Evolutionary conservation across 2,888 invertebrate genomes (phyloP).

Genomic region (Synergus umbraculus): DNA sequence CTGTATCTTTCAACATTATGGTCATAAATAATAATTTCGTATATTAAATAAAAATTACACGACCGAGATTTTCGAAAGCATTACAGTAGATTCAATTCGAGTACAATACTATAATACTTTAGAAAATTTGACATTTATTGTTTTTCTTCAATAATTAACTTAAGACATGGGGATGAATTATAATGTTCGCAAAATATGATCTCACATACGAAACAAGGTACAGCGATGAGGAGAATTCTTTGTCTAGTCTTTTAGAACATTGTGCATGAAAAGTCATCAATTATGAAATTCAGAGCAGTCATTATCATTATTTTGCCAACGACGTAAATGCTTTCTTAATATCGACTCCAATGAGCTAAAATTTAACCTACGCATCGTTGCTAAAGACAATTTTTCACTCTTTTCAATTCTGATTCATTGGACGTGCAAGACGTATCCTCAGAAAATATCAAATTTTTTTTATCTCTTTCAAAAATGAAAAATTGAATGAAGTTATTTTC

Average conservation of each 20-base stretch:
- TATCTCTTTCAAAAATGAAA: not conserved
- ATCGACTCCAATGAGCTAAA: constrained; percentile 24
- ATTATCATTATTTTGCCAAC: constrained; percentile 44
- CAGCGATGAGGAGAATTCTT: constrained; percentile 14
- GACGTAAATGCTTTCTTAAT: constrained; percentile 56
- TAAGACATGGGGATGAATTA: constrained; percentile 43
- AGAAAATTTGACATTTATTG: constrained; percentile 66
- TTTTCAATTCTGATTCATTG: constrained; percentile 13
- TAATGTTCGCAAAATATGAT: constrained; percentile 36
- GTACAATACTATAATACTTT: constrained; percentile 67
- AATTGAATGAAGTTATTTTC: too few relatives aligned
- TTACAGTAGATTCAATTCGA: constrained; percentile 48
- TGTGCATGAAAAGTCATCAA: constrained; percentile 50
- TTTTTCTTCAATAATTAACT: constrained; percentile 51
- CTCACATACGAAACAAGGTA: constrained; percentile 20
- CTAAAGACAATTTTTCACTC: constrained; percentile 43
- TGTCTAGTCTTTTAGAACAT: constrained; percentile 44
- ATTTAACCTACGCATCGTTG: constrained; percentile 8
- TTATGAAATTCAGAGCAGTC: constrained; percentile 10
- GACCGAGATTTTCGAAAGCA: constrained; percentile 39
- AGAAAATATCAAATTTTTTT: not conserved
- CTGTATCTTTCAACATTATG: constrained; percentile 67
- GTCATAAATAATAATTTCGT: constrained; percentile 72
- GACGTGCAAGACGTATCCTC: constrained; percentile 27
- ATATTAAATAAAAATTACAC: constrained; percentile 45